phyloP scores from a whole-genome alignment of 1,140 invertebrate genomes.

The Ceratosolen fusciceps region DNA sequence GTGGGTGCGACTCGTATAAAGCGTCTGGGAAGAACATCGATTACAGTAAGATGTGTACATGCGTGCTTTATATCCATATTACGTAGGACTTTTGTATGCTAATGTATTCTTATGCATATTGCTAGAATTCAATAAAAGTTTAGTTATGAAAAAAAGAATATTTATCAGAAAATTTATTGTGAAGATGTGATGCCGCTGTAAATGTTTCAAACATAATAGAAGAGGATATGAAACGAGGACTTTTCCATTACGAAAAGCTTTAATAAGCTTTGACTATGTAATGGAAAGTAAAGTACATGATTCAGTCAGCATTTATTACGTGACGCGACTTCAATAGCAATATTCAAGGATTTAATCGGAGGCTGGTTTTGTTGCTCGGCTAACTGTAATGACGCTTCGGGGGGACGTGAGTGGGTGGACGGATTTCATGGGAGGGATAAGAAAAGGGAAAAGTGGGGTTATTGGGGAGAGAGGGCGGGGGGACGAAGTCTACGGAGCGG shows the following conservation, averaged over 20 bases:
- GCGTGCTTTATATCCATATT: background rate
- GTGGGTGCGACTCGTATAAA: background rate
- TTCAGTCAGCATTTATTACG: background rate
- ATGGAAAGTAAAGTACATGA: background rate
- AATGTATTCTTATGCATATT: background rate
- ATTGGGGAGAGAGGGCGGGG: background rate
- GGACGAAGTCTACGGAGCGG: too few relatives aligned
- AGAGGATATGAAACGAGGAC: background rate
- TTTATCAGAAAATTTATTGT: background rate
- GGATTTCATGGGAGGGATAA: too few relatives aligned
- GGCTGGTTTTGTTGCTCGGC: background rate
- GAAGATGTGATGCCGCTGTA: background rate
- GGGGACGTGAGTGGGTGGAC: too few relatives aligned
- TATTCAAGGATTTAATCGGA: background rate
- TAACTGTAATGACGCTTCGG: background rate
- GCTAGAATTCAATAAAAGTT: background rate
- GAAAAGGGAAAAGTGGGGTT: too few relatives aligned
- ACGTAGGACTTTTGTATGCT: slow-evolving; percentile 10
- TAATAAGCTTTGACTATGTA: background rate
- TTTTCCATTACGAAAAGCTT: background rate
- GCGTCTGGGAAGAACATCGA: background rate
- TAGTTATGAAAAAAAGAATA: background rate
- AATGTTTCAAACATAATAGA: background rate
- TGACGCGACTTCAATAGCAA: background rate
- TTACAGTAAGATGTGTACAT: background rate